A percentile compares a stretch with the other conserved stretches of the same genome.
phyloP scores from a whole-genome alignment of 2,113 vertebrate genomes.

The Manacus vitellinus region DNA sequence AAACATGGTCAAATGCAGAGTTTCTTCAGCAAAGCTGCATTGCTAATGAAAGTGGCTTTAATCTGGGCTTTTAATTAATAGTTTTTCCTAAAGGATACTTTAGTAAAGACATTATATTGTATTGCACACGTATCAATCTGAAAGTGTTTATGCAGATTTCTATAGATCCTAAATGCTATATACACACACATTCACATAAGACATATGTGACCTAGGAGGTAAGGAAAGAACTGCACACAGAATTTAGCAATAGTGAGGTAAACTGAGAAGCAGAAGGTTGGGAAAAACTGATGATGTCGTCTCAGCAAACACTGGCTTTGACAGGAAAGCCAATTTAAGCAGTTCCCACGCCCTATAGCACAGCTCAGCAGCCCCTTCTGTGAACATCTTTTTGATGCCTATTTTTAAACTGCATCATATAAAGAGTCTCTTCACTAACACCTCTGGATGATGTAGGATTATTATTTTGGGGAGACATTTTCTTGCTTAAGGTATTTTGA shows the following conservation, averaged over 20 bases:
- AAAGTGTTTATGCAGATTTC: background rate
- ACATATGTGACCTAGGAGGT: background rate
- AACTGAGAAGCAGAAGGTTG: background rate
- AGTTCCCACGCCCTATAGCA: background rate
- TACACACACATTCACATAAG: background rate
- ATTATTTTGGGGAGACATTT: background rate
- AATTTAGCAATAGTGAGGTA: background rate
- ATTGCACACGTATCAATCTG: background rate
- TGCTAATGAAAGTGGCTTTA: background rate
- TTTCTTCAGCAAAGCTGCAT: background rate
- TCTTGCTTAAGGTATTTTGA: background rate
- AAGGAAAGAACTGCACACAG: background rate
- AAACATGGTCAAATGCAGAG: background rate
- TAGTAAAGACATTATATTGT: background rate
- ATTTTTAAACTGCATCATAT: background rate
- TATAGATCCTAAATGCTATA: background rate
- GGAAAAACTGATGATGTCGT: background rate
- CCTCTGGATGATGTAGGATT: background rate
- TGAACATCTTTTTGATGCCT: background rate
- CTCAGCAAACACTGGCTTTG: slow-evolving; percentile 16
- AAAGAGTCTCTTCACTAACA: background rate
- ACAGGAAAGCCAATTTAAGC: background rate
- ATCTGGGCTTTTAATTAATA: background rate
- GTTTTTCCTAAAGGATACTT: background rate
- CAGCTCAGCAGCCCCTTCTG: background rate